Base-by-base conservation (phyloP, 2,888 invertebrate genomes). In the Ganaspis brasiliensis region DNA sequence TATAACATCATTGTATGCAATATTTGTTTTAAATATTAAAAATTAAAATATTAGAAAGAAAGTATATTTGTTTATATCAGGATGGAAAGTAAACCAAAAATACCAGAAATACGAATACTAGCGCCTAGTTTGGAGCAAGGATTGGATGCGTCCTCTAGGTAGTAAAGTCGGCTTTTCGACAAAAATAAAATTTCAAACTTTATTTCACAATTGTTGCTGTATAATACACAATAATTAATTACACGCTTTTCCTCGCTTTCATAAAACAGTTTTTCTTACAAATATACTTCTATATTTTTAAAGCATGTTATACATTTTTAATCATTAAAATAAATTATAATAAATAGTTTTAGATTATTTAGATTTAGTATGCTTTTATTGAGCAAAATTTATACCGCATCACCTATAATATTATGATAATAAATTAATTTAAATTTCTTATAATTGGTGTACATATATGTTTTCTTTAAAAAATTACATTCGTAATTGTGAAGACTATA, bases 81-180 rank as follows among this genome's bases (percentile, higher is more conserved):
- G 90, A 95, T 94, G 93, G 93, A 94, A 93, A 95, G 94, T 93
- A 94, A 95, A 91, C 93, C 95, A 94, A 94, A 95, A 92, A 94
- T 96, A 86, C 96, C 96, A 84, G 96, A 96, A 94, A 96, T 96
- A 90, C 95, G 96, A 89, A 95, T 96, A 89, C 93, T 96, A 93
- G 96, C 96, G 91, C 95, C 96, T 87, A 96, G 96, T 92, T 93
- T 96, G 94, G 96, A 96, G 93, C 94, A 95, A 89, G 96, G 96
- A 88, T 93, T 96, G 92, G 96, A 96, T 92, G 85, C 86, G 84
- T 92, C 91, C 87, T 90, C 89, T 86, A 88, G 91, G 90, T 91
- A 92, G 77, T 83, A 74, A 85, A 73, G 77, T 75, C 78, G 55
- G 80, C 76, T 52, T 4, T n/a, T 73, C 61, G 55, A 63, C 57